Evolutionary conservation across 2,113 vertebrate genomes (phyloP), one percentile per base, ranked within the genome.

Genomic region (Chaetorhynchus papuensis): DNA sequence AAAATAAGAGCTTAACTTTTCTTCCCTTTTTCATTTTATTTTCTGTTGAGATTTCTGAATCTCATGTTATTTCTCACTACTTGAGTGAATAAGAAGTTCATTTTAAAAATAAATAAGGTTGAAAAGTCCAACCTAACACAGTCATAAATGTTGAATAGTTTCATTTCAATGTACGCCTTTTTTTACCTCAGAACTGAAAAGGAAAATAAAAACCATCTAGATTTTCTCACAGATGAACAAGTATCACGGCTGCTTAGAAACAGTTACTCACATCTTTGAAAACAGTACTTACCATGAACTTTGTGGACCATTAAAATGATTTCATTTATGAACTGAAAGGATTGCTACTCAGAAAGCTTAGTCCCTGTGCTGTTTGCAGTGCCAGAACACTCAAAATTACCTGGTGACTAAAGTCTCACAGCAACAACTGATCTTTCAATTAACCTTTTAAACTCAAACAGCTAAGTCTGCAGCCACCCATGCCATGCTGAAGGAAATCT

Each of bases 381-480:
- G 74, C 47, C 90, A 81, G 68, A 97, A 65, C 80, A 76, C 81
- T 97, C 83, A 71, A 87, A 96, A 56, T 89, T 94, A 93, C 61
- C 81, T 39, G n/a, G 75, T 65, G 60, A 89, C 87, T 94, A 19
- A 97, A 97, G 72, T 91, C 90, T 86, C 76, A 47, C 77, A 95
- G 92, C 78, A 96, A 96, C 28, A 84, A 91, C 35, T 94, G 93
- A 88, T 94, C 95, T 95, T 97, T 95, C 86, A 87, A 89, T 97
- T 96, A 94, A 95, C 44, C 63, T 96, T 97, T 94, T 93, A 50
- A 91, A 91, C 72, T 87, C 94, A 97, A 97, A 97, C 10, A 93
- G 63, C 94, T 85, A 89, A 87, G 76, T 94, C 78, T 47, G 42
- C 6, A 8, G 93, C 93, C 8, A 41, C 74, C 95, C 27, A 24